These are phyloP conservation scores for Labeo rohita DNA, from an alignment of 2,113 vertebrate genomes.

Conservation along the genomic window DNA sequence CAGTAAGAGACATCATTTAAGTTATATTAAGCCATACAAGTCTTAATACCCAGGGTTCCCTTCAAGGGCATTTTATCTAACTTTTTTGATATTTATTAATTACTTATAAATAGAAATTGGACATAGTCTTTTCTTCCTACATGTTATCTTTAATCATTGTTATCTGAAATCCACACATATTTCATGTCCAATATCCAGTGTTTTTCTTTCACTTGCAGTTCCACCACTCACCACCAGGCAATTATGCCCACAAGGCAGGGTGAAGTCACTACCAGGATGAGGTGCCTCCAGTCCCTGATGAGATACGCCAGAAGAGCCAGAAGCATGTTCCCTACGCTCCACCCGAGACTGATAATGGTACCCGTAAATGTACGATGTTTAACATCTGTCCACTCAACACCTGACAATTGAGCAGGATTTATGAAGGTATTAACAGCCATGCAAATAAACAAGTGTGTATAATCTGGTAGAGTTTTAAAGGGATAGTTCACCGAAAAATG, in stretches of 20 bases:
- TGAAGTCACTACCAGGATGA: conserved; percentile 76
- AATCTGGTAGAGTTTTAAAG: background rate
- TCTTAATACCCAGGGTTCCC: too few relatives aligned
- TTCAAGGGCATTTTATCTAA: too few relatives aligned
- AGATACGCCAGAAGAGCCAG: conserved; percentile 79
- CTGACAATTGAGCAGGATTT: conserved; percentile 49
- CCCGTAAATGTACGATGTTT: conserved; percentile 79
- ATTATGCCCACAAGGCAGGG: conserved; percentile 78
- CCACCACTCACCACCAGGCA: conserved; percentile 80
- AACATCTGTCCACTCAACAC: conserved; percentile 83
- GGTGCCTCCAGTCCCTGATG: conserved; percentile 84
- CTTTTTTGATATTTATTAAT: background rate
- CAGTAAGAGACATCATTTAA: too few relatives aligned
- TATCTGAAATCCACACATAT: background rate
- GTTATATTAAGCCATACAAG: too few relatives aligned
- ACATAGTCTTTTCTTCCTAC: background rate
- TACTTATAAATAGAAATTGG: background rate
- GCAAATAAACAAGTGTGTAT: background rate
- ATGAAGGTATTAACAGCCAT: background rate
- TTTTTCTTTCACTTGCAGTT: background rate
- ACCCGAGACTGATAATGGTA: conserved; percentile 77
- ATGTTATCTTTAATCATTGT: background rate
- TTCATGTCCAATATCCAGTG: too few relatives aligned
- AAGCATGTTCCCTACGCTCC: conserved; percentile 81
- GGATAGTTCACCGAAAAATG: too few relatives aligned